These are phyloP conservation scores for Carassius auratus DNA, from an alignment of 2,113 vertebrate genomes.

Conservation along the genomic window DNA sequence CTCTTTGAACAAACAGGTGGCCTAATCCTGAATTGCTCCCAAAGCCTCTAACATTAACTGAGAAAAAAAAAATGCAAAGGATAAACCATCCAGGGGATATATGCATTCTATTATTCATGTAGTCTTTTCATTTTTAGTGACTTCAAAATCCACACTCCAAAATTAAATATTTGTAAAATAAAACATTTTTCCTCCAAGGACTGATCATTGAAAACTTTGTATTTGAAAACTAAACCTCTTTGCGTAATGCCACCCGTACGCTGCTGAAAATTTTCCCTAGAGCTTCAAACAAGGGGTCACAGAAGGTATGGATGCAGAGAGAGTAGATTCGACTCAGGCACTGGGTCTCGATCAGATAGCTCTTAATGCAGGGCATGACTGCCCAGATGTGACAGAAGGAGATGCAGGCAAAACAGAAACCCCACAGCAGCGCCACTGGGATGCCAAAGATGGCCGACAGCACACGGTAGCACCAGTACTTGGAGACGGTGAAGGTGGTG, in stretches of 20 bases:
- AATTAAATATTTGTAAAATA: constrained; percentile 49
- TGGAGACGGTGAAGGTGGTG: constrained; percentile 94
- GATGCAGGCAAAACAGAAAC: constrained; percentile 94
- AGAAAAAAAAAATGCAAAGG: background rate
- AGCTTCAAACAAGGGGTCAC: constrained; percentile 88
- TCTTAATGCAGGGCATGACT: constrained; percentile 96
- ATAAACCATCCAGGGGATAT: background rate
- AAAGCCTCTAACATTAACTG: background rate
- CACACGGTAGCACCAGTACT: constrained; percentile 98
- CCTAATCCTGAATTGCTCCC: constrained; percentile 30
- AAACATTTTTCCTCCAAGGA: constrained; percentile 52
- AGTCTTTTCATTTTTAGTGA: background rate
- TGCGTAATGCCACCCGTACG: constrained; percentile 83
- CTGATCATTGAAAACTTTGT: constrained; percentile 40
- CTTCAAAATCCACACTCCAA: constrained; percentile 4
- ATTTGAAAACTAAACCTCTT: constrained; percentile 76
- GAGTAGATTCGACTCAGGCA: constrained; percentile 91
- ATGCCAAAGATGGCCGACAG: constrained; percentile 88
- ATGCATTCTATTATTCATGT: background rate
- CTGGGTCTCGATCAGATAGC: constrained; percentile 95
- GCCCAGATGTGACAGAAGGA: constrained; percentile 99
- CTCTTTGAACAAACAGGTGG: constrained; percentile 20
- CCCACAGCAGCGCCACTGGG: constrained; percentile 90
- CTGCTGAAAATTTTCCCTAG: constrained; percentile 87
- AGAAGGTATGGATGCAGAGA: constrained; percentile 96